Percentiles rank a stretch among this genome's conserved stretches.
These are phyloP conservation scores for Dendrolimus pini DNA, from an alignment of 2,888 invertebrate species.

Conservation along the genomic window DNA sequence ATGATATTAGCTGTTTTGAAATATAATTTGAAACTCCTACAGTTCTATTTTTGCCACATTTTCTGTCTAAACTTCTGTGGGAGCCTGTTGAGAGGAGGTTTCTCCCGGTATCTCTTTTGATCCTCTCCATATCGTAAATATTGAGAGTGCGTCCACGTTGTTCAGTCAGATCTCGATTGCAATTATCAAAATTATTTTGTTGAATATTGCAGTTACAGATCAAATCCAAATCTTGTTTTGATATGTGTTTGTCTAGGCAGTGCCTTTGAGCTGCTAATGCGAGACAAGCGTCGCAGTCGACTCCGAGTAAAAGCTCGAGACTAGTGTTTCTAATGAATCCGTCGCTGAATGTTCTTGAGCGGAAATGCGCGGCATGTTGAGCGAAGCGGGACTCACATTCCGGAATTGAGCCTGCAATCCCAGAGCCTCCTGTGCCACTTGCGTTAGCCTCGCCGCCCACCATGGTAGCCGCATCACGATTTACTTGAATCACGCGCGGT, in stretches of 20 bases:
- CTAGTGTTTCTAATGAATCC: slow-evolving; percentile 70
- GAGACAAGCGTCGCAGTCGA: slow-evolving; percentile 69
- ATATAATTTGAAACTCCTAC: slow-evolving; percentile 68
- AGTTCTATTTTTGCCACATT: slow-evolving; percentile 63
- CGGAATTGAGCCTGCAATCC: slow-evolving; percentile 11
- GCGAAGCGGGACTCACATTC: slow-evolving; percentile 30
- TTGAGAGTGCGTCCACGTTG: slow-evolving; percentile 61
- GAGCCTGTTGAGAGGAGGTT: slow-evolving; percentile 49
- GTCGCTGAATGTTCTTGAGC: slow-evolving; percentile 70
- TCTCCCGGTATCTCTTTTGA: slow-evolving; percentile 56
- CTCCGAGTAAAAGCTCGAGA: slow-evolving; percentile 67
- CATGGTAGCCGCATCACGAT: slow-evolving; percentile 71
- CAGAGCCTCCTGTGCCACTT: slow-evolving; percentile 3
- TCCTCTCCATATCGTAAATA: slow-evolving; percentile 65
- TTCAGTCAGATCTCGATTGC: slow-evolving; percentile 44
- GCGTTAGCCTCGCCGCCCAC: slow-evolving; percentile 52
- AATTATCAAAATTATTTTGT: slow-evolving; percentile 63
- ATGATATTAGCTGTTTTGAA: slow-evolving; percentile 68
- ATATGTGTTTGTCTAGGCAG: slow-evolving; percentile 54
- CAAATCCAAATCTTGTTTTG: slow-evolving; percentile 61
- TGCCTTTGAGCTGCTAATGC: slow-evolving; percentile 61
- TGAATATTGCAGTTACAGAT: slow-evolving; percentile 68
- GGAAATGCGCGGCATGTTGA: slow-evolving; percentile 53
- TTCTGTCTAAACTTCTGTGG: slow-evolving; percentile 68
- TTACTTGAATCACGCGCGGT: slow-evolving; percentile 68